Evolutionary conservation across 2,797 vertebrate genomes (phyloP).

Genomic region (Eulemur mongoz): DNA sequence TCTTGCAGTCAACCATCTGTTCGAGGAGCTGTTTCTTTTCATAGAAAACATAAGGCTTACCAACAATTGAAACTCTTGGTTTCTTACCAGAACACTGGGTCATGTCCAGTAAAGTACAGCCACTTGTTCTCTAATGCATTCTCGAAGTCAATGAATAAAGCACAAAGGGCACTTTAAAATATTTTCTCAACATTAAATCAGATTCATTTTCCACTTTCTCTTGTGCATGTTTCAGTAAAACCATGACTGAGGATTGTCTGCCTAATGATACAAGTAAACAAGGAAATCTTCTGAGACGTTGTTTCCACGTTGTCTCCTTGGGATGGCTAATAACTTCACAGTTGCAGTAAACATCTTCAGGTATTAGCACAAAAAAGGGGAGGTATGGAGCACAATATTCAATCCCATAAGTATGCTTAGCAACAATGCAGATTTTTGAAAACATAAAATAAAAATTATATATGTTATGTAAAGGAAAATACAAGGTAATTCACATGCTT

Average conservation of each 20-base stretch:
- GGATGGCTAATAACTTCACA: neutral
- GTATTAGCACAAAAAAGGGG: neutral
- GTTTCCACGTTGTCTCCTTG: neutral
- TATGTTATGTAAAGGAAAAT: neutral
- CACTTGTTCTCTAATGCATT: neutral
- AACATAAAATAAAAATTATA: neutral
- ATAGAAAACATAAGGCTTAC: constrained; percentile 50
- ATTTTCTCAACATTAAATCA: neutral
- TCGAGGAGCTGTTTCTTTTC: constrained; percentile 11
- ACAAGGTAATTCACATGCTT: neutral
- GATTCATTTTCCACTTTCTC: neutral
- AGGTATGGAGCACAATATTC: neutral
- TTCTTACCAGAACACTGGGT: neutral
- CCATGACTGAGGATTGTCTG: neutral
- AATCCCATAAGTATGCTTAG: neutral
- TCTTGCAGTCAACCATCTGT: constrained; percentile 61
- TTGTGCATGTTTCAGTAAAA: neutral
- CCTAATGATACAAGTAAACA: neutral
- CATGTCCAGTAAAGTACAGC: neutral
- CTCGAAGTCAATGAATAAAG: neutral
- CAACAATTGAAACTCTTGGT: neutral
- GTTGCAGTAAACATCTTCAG: neutral
- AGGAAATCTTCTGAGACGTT: neutral
- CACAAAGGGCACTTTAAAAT: neutral
- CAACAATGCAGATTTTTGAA: neutral